A percentile compares a stretch with the other conserved stretches of the same genome.
Conservation (phyloP, 2,888 invertebrate species). For the Blera fallax region DNA sequence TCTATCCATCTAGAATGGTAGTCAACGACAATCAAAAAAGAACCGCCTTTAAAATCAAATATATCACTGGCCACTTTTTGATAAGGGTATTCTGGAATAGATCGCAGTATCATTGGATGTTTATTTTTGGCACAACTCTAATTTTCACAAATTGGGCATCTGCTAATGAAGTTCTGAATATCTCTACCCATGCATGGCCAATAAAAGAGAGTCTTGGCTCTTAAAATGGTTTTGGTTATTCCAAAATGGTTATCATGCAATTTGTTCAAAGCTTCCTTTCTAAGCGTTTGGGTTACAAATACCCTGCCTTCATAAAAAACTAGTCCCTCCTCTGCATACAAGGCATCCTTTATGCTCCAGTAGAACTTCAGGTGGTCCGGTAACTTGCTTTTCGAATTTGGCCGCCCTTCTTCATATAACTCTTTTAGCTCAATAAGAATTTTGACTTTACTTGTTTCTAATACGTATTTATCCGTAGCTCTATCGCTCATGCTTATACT, state of each 20-base stretch:
- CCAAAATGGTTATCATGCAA: slow-evolving; percentile 25
- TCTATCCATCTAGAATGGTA: slow-evolving; percentile 28
- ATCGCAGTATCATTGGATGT: neutral
- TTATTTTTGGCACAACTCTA: neutral
- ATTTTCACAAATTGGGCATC: neutral
- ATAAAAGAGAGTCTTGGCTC: slow-evolving; percentile 11
- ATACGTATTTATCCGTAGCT: neutral
- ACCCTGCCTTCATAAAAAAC: slow-evolving; percentile 16
- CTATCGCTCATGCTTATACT: too few relatives aligned
- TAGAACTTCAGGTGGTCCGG: slow-evolving; percentile 23
- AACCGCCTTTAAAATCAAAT: slow-evolving; percentile 7
- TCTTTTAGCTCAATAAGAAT: neutral
- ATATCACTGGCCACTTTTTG: slow-evolving; percentile 27
- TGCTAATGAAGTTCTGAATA: neutral
- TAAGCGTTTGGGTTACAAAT: slow-evolving; percentile 6
- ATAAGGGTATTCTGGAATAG: slow-evolving; percentile 14
- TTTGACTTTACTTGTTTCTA: neutral
- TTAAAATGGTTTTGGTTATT: slow-evolving; percentile 16
- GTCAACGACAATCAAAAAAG: slow-evolving; percentile 1
- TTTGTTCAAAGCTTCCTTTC: neutral
- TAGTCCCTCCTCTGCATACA: slow-evolving; percentile 18
- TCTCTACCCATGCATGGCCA: neutral
- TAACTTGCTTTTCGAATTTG: slow-evolving; percentile 17
- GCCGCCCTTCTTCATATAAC: slow-evolving; percentile 9
- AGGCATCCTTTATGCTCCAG: slow-evolving; percentile 13